Evolutionary conservation across 2,113 vertebrate genomes (phyloP), one percentile per base, ranked within the genome.

Genomic region (Bambusicola thoracicus): DNA sequence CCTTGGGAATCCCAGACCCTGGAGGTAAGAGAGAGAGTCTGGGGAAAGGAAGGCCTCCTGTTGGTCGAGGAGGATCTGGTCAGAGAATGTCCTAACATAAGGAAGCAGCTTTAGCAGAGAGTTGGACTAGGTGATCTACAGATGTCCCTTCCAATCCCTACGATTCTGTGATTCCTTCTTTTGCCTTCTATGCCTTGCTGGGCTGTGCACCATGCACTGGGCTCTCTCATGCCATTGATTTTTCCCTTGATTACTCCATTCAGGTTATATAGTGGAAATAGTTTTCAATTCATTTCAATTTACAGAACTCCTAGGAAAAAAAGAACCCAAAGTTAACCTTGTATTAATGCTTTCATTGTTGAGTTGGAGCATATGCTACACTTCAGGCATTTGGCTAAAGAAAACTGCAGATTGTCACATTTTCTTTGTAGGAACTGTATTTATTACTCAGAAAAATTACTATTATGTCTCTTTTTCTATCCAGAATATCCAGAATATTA

Each of bases 151-250:
- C 53, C 53, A 32, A 55, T 10, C 16, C 6, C 29, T 55, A 19
- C 16, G 32, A 55, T 55, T 55, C 53, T 55, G 27, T 55, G 53
- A 18, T 89, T 73, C 36, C 10, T 10, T 48, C 38, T 72, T 62
- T 75, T 46, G 4, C 18, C 21, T 10, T 8, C 63, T 63, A 32
- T 0, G 2, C 27, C 13, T 67, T 70, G 17, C 0, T 2, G 53
- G 48, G 15, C 56, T 70, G 5, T 85, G 49, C 40, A 32, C 27
- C 76, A 10, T 73, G 40, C 40, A 24, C 27, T 51, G 4, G 14
- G 59, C 9, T 27, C 22, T 63, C n/a, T 69, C 18, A 56, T 69
- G 10, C 8, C 8, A n/a, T 49, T 75, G 38, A 55, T 84, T 92
- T 80, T 90, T 49, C 18, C 30, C 14, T 55, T 85, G 55, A 78